phyloP scores from a whole-genome alignment of 2,797 vertebrate species.

The Balearica regulorum region DNA sequence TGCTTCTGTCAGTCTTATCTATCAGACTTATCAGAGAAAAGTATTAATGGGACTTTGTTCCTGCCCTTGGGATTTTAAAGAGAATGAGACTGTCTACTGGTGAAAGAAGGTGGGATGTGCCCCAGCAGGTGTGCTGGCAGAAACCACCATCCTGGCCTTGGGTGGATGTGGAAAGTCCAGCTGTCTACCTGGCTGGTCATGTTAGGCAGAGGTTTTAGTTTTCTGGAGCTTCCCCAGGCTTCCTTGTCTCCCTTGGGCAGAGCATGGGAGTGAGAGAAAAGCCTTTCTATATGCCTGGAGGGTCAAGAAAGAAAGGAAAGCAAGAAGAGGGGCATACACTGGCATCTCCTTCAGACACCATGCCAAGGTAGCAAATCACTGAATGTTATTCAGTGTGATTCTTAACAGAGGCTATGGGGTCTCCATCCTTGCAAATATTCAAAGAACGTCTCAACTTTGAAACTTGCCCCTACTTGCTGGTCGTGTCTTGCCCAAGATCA shows the following conservation, averaged over 20 bases:
- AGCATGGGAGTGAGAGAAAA: not conserved
- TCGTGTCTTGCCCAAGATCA: not conserved
- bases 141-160: not conserved
- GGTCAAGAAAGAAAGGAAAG: not conserved
- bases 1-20: not conserved
- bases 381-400: too few species aligned
- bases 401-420: too few species aligned
- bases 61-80: not conserved
- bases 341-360: not conserved
- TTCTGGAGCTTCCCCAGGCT: not conserved
- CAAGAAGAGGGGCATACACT: not conserved
- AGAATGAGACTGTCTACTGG: not conserved
- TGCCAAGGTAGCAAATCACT: not conserved
- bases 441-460: not conserved
- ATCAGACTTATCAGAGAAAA: not conserved
- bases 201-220: not conserved
- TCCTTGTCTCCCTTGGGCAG: not conserved
- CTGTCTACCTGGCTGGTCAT: not conserved
- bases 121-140: not conserved
- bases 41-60: not conserved
- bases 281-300: not conserved
- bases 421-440: too few species aligned
- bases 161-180: not conserved
- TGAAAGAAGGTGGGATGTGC: not conserved
- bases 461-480: not conserved